Evolutionary conservation across 2,888 invertebrate species (phyloP), one percentile per base, ranked within the genome.

Genomic region (Caenorhabditis angaria): DNA sequence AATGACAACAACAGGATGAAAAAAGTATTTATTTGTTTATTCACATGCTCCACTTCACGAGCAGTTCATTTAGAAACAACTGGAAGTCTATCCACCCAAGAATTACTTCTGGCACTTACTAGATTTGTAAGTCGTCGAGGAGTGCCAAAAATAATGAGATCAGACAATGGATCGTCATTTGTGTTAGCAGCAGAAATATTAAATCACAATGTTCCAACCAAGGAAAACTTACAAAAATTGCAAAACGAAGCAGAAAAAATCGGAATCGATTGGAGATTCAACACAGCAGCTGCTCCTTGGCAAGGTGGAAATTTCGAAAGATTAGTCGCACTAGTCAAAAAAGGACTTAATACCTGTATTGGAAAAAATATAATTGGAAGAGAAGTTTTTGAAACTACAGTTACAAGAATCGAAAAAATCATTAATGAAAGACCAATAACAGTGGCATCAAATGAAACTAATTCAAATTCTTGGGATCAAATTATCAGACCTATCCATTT

Each of bases 221-320:
- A 24, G 5, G 53, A 6, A 53, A 24, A 6, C 6, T 10, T 25
- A 4, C 24, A 27, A n/a, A 25, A 20, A 29, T 4, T 51, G 18
- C 22, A 61, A 10, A 5, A 29, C 20, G 10, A 29, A 14, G 1
- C 29, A 6, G 32, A 29, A 4, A 28, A 20, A n/a, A 10, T 24
- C 28, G 22, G 51, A 27, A 61, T 61, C 1, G 28, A 61, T 20
- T 60, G 60, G 60, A 20, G 48, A 20, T 60, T 60, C 48, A 60
- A 60, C 18, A 60, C 47, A 25, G 60, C 61, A 6, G 0, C n/a
- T 27, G 61, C 61, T 0, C 61, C 61, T 12, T 61, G 61, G 61
- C 20, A 61, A 61, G 61, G 61, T 12, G 61, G 61, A 51, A n/a
- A 51, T 32, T 61, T 50, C 20, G 61, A 61, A 61, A 61, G 53